Evolutionary conservation across 2,888 invertebrate species (phyloP), one percentile per base, ranked within the genome.

Genomic region (Yponomeuta cagnagella): DNA sequence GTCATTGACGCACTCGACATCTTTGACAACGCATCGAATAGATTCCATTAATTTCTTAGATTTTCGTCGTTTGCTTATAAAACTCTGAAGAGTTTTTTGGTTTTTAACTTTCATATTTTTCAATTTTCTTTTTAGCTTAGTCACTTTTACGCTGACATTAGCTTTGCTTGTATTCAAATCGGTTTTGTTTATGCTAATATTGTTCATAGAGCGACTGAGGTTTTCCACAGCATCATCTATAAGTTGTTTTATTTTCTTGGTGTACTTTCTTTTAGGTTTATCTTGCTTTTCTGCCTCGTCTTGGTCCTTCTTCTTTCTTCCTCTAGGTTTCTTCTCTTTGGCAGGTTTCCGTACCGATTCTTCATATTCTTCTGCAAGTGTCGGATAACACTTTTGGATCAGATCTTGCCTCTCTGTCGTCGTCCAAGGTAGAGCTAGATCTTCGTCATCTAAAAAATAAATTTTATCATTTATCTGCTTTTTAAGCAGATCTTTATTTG

Each of bases 321-420:
- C 75, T 76, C 79, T 81, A 5, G 80, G 78, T 74, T 89, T 89
- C 76, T 86, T 83, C 76, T 87, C 90, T 77, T 92, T 93, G 0
- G 80, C 84, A 73, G 92, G 90, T 82, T 94, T 93, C 73, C 94
- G 93, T 48, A 91, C 87, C 3, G 88, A 87, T 73, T 93, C 93
- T 74, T 94, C 92, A 76, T 93, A 96, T 2, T 80, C 80, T 68
- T 93, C 87, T 0, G 95, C 95, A 71, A 96, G 72, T 1, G 93
- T 84, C 31, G 95, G 94, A 83, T 95, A 96, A 69, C 94, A 94
- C 74, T 86, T 82, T 58, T 91, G 86, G 76, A 96, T 93, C 31
- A 95, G 83, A 73, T 93, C 88, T 81, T 95, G 93, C 0, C 96
- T 94, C 81, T 97, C 97, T 43, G 95, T 93, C 1, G 96, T 95